phyloP scores from a whole-genome alignment of 2,888 invertebrate species.

The Nephrocerus scutellatus region DNA sequence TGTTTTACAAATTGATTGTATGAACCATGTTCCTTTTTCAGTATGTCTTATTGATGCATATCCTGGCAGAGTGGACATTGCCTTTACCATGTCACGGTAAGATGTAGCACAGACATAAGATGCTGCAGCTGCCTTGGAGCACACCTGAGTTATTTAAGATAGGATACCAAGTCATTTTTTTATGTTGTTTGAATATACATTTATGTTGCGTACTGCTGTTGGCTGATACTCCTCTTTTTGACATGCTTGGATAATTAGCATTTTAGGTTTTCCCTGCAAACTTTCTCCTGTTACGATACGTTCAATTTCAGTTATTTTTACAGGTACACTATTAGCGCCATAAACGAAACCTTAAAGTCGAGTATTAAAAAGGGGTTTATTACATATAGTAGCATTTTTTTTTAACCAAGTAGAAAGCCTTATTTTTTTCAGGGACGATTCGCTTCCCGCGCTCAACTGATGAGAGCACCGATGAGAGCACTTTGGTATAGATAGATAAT shows the following conservation, averaged over 20 bases:
- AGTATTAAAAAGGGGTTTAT: conserved; percentile 21
- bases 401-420: too few relatives aligned
- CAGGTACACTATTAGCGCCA: conserved; percentile 49
- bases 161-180: conserved; percentile 11
- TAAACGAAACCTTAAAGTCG: conserved; percentile 48
- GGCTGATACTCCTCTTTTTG: conserved; percentile 43
- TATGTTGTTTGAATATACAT: conserved; percentile 3
- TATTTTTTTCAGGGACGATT: too few relatives aligned
- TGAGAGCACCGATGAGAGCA: too few relatives aligned
- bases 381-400: too few relatives aligned
- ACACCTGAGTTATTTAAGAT: too few relatives aligned
- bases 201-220: not conserved
- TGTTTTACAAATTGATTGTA: conserved; percentile 39
- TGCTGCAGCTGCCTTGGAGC: conserved; percentile 21
- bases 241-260: conserved; percentile 55
- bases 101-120: conserved; percentile 9
- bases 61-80: conserved; percentile 42
- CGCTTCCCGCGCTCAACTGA: too few relatives aligned
- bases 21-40: conserved; percentile 42
- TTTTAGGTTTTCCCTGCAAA: conserved; percentile 50
- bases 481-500: too few relatives aligned
- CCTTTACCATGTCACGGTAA: conserved; percentile 36
- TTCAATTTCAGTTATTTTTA: conserved; percentile 48
- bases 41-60: conserved; percentile 39
- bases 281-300: conserved; percentile 45